Percentiles rank a stretch among this genome's conserved stretches.
These are phyloP conservation scores for Parelbella ahira DNA, from an alignment of 2,888 invertebrate species.

Conservation along the genomic window DNA sequence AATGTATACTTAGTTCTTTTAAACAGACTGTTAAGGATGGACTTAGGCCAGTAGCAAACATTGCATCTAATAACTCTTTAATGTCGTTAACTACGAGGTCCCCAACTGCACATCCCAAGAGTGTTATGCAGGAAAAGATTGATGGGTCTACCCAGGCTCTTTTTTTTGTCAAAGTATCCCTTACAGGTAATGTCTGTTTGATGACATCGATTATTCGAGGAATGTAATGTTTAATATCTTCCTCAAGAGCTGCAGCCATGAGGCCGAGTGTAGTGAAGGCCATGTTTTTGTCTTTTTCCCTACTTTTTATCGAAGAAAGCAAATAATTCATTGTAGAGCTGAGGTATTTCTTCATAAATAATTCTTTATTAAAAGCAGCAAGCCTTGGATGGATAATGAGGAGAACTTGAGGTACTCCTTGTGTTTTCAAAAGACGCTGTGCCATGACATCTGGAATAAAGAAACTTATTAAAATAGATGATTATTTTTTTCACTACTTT, in stretches of 20 bases:
- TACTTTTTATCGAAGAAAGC: conserved; percentile 86
- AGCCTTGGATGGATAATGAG: conserved; percentile 93
- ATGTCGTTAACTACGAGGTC: conserved; percentile 88
- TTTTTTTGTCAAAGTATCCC: conserved; percentile 89
- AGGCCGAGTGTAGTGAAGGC: conserved; percentile 95
- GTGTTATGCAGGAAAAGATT: conserved; percentile 95
- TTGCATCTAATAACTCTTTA: conserved; percentile 91
- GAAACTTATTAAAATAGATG: too few relatives aligned
- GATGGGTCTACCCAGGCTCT: conserved; percentile 89
- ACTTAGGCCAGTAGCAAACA: conserved; percentile 95
- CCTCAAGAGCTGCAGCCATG: conserved; percentile 92
- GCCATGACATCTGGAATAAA: conserved; percentile 85
- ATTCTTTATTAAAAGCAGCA: conserved; percentile 94
- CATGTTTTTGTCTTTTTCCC: conserved; percentile 91
- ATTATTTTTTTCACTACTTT: too few relatives aligned
- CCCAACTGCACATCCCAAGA: conserved; percentile 93
- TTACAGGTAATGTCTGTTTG: conserved; percentile 86
- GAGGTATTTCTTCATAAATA: conserved; percentile 88
- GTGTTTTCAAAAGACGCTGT: conserved; percentile 86
- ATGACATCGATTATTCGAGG: conserved; percentile 92
- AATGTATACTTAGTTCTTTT: conserved; percentile 92
- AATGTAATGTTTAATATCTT: conserved; percentile 89
- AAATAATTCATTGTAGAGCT: conserved; percentile 88
- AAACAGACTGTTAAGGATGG: conserved; percentile 94
- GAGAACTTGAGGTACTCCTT: conserved; percentile 92